Conservation (phyloP, 2,888 invertebrate species). For the Cheilosia pagana region DNA sequence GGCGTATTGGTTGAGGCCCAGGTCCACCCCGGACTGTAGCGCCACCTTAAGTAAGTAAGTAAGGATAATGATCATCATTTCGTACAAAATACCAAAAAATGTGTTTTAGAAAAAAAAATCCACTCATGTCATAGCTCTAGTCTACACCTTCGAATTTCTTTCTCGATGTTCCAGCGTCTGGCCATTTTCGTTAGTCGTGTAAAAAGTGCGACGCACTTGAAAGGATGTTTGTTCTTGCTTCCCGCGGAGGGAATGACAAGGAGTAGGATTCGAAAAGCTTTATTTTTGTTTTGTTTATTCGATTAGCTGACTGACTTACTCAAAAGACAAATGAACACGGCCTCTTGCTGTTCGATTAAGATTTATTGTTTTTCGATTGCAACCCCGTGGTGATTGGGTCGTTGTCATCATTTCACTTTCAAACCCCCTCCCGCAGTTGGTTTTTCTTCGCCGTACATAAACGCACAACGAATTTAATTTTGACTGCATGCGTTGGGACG, state of each 20-base stretch:
- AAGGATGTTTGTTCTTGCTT: not conserved
- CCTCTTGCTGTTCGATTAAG: constrained; percentile 69
- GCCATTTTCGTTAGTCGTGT: too few species aligned
- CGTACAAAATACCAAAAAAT: too few species aligned
- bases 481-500: constrained; percentile 53
- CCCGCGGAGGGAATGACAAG: not conserved
- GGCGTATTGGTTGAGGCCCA: too few species aligned
- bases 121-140: too few species aligned
- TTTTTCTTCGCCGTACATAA: not conserved
- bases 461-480: constrained; percentile 55
- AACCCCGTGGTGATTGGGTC: constrained; percentile 60
- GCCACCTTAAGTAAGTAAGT: too few species aligned
- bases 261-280: not conserved
- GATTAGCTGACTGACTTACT: constrained; percentile 41
- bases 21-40: too few species aligned
- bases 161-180: too few species aligned
- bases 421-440: constrained; percentile 16
- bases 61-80: too few species aligned
- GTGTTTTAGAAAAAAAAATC: too few species aligned
- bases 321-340: constrained; percentile 62
- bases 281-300: constrained; percentile 34
- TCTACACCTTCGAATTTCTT: too few species aligned
- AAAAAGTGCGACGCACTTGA: not conserved
- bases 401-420: constrained; percentile 9
- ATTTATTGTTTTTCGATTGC: constrained; percentile 66